Evolutionary conservation across 2,888 invertebrate species (phyloP).

Genomic region (Cyrtodaria siliqua): DNA sequence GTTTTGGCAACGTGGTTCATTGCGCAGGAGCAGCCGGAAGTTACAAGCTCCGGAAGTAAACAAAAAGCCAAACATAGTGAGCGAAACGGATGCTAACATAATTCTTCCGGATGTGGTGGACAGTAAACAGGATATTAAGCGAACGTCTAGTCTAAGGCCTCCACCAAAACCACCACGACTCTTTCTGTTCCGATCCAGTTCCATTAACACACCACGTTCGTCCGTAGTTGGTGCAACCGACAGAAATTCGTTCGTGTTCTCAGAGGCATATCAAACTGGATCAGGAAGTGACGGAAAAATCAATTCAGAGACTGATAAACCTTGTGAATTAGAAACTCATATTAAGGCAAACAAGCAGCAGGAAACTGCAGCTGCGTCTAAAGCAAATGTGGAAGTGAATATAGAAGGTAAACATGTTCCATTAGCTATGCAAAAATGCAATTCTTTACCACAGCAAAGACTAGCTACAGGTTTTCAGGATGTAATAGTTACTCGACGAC

Average conservation of each 20-base stretch:
- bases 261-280: slow-evolving; percentile 61
- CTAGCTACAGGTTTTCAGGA: neutral
- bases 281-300: slow-evolving; percentile 9
- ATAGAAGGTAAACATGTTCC: neutral
- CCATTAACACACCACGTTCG: slow-evolving; percentile 71
- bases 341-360: neutral
- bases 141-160: slow-evolving; percentile 73
- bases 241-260: slow-evolving; percentile 66
- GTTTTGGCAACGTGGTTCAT: slow-evolving; percentile 75
- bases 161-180: slow-evolving; percentile 81
- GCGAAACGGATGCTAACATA: neutral
- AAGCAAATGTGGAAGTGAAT: slow-evolving; percentile 19
- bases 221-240: slow-evolving; percentile 66
- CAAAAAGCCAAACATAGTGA: neutral
- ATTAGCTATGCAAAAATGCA: slow-evolving; percentile 17
- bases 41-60: neutral
- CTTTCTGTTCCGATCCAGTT: slow-evolving; percentile 75
- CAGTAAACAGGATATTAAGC: slow-evolving; percentile 51
- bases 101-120: slow-evolving; percentile 74
- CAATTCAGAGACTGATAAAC: neutral
- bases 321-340: neutral
- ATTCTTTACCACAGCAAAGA: slow-evolving; percentile 24
- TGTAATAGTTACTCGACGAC: slow-evolving; percentile 15
- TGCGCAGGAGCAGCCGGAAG: slow-evolving; percentile 43
- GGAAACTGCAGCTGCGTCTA: neutral